Conservation (phyloP, 23 tunicate species). For the Ciona savignyi region DNA sequence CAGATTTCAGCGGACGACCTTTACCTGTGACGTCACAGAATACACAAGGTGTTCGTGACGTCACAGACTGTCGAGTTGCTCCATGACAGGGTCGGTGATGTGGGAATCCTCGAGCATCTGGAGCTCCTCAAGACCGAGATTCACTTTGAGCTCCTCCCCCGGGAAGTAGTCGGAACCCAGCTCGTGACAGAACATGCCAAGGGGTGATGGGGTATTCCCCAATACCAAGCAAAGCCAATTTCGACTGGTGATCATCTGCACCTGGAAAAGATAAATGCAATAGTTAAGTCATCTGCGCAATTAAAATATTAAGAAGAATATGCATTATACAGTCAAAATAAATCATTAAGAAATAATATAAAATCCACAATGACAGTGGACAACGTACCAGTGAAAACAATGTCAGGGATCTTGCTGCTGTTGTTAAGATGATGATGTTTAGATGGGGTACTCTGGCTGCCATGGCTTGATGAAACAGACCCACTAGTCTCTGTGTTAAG, state of each 20-base stretch:
- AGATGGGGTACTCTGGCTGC: not conserved
- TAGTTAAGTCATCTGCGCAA: no score
- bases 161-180: constrained; percentile 44
- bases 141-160: constrained; percentile 70
- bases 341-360: no score
- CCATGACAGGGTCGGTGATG: constrained; percentile 72
- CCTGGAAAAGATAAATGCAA: not conserved
- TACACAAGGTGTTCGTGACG: not conserved
- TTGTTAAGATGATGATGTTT: not conserved
- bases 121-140: constrained; percentile 74
- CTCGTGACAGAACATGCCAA: constrained; percentile 11
- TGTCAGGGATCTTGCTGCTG: constrained; percentile 63
- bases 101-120: constrained; percentile 74
- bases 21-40: not conserved
- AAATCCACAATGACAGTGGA: not conserved
- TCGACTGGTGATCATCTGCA: constrained; percentile 8
- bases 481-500: not conserved
- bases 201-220: not conserved
- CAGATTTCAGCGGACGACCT: no score
- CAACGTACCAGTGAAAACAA: constrained; percentile 62
- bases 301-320: no score
- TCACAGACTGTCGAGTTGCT: constrained; percentile 17
- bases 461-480: not conserved
- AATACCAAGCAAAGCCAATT: not conserved
- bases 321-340: no score